Percentiles rank a stretch among this genome's conserved stretches.
Conservation (phyloP, 2,113 vertebrate species). For the Paedocypris sp. region DNA sequence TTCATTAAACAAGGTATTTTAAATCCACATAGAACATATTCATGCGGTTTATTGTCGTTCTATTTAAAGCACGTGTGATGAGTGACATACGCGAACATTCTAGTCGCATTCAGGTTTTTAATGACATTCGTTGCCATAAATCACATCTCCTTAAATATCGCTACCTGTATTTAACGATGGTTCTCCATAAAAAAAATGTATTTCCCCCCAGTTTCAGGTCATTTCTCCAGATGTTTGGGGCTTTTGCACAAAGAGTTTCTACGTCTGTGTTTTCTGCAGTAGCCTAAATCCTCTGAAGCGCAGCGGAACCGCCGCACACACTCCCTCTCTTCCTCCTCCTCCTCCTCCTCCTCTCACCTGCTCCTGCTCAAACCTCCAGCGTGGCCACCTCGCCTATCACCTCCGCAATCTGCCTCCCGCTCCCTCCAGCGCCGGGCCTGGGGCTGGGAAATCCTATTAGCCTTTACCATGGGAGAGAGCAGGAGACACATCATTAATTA, state of each 20-base stretch:
- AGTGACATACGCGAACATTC: no score
- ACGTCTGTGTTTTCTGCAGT: neutral
- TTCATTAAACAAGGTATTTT: no score
- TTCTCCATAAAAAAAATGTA: no score
- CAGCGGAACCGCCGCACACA: neutral
- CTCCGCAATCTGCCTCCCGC: conserved; percentile 15
- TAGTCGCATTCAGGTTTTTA: no score
- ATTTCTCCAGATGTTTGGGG: neutral
- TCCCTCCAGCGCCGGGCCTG: conserved; percentile 30
- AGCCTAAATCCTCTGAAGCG: neutral
- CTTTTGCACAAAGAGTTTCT: neutral
- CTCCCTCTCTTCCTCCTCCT: neutral
- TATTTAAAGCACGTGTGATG: no score
- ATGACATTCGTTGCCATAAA: no score
- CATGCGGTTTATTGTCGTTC: no score
- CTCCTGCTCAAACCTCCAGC: conserved; percentile 9
- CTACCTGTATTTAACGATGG: no score
- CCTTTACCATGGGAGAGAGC: conserved; percentile 52
- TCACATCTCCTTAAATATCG: no score
- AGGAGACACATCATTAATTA: conserved; percentile 64
- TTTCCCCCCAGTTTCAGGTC: neutral
- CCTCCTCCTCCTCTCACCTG: neutral
- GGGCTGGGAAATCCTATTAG: conserved; percentile 62
- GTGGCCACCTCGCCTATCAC: conserved; percentile 12
- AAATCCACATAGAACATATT: no score